These are phyloP conservation scores for Mesembrinibis cayennensis DNA, from an alignment of 2,113 vertebrate genomes.

Conservation along the genomic window DNA sequence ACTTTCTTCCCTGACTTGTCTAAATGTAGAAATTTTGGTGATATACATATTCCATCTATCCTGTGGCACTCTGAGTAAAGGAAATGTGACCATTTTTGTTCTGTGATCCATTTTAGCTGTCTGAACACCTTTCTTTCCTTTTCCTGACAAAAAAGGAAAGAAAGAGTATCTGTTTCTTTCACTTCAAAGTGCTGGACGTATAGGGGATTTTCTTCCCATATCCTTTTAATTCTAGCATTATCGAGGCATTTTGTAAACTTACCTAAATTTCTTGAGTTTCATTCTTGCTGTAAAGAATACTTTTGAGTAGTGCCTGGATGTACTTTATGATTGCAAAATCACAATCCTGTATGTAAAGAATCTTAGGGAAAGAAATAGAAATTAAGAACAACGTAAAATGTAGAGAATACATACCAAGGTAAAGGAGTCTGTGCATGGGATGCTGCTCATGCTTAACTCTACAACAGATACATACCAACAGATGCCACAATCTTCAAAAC, in stretches of 20 bases:
- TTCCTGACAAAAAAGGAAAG: background rate
- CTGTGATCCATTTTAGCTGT: background rate
- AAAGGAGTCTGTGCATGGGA: background rate
- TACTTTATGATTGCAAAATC: constrained; percentile 34
- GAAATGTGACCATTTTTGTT: constrained; percentile 13
- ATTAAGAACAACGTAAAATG: background rate
- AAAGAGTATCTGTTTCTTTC: background rate
- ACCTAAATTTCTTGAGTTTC: background rate
- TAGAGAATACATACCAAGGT: background rate
- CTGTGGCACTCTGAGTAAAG: background rate
- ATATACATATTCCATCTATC: constrained; percentile 17
- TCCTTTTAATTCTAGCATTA: constrained; percentile 41
- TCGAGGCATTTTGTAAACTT: constrained; percentile 23
- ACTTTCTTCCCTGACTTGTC: background rate
- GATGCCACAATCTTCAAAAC: background rate
- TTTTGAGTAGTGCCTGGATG: constrained; percentile 9
- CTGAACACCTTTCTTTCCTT: constrained; percentile 5
- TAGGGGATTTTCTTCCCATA: background rate
- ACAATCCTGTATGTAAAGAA: background rate
- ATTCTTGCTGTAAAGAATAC: background rate
- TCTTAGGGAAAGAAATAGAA: background rate
- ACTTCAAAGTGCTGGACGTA: background rate
- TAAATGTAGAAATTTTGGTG: background rate
- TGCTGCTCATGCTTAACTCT: background rate
- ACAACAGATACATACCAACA: background rate